Percentiles rank a stretch among this genome's conserved stretches.
Evolutionary conservation across 2,797 vertebrate genomes (phyloP).

Genomic region (Coracias cyanogaster): DNA sequence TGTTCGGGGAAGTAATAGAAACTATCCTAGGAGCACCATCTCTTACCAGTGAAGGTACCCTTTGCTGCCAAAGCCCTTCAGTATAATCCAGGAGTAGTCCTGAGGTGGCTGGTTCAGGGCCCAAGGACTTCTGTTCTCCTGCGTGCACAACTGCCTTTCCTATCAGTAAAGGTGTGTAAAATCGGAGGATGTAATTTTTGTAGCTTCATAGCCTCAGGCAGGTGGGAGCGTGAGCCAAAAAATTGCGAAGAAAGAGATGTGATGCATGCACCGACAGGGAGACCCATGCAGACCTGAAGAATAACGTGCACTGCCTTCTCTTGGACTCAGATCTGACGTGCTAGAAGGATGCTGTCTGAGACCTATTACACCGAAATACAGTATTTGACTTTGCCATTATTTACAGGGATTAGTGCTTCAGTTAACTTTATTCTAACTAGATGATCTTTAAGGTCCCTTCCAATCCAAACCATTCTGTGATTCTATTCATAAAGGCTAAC

Average conservation of each 20-base stretch:
- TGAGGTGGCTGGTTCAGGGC: neutral
- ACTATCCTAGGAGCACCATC: neutral
- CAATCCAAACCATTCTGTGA: neutral
- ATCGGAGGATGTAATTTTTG: neutral
- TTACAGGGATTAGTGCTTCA: neutral
- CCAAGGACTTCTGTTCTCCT: neutral
- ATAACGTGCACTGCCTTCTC: neutral
- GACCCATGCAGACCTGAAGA: neutral
- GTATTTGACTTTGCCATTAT: neutral
- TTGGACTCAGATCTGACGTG: rapidly evolving
- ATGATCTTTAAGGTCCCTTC: neutral
- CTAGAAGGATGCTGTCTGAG: neutral
- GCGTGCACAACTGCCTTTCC: neutral
- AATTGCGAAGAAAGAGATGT: neutral
- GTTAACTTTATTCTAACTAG: neutral
- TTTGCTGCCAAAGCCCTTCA: neutral
- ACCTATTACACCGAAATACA: neutral
- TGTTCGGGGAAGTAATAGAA: neutral
- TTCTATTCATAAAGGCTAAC: neutral
- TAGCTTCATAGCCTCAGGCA: neutral
- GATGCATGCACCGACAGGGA: neutral
- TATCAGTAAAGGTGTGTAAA: neutral
- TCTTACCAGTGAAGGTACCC: rapidly evolving
- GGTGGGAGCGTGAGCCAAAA: neutral
- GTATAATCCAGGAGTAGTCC: neutral